phyloP scores from a whole-genome alignment of 2,113 vertebrate species.

The Triplophysa rosa region DNA sequence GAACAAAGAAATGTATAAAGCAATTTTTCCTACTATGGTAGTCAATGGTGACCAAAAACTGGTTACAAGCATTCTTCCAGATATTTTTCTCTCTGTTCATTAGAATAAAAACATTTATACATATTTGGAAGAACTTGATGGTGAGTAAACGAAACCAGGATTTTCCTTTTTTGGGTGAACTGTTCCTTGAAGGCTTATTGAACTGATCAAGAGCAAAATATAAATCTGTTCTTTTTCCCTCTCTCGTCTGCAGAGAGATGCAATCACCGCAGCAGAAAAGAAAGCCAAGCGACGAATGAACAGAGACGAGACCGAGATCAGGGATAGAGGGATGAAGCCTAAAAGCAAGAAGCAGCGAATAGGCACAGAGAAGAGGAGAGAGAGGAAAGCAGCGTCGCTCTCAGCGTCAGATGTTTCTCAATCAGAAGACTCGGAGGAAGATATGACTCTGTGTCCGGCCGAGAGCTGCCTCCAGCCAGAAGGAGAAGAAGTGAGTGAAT shows the following conservation, averaged over 20 bases:
- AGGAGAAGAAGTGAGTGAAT: constrained; percentile 89
- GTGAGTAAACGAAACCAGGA: no score
- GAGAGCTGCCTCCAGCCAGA: constrained; percentile 89
- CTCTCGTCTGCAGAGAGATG: constrained; percentile 68
- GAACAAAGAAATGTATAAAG: no score
- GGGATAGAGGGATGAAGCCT: constrained; percentile 79
- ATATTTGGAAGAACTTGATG: no score
- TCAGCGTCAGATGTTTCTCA: constrained; percentile 81
- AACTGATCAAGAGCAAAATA: background rate
- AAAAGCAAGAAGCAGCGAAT: constrained; percentile 85
- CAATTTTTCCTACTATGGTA: no score
- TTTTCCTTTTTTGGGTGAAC: no score
- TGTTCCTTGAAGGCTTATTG: no score
- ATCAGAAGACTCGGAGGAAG: constrained; percentile 91
- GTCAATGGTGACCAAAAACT: no score
- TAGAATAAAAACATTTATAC: no score
- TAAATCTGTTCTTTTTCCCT: background rate
- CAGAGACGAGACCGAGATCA: constrained; percentile 71
- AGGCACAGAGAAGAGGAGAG: constrained; percentile 71
- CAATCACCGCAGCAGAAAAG: constrained; percentile 74
- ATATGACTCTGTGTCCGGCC: constrained; percentile 90
- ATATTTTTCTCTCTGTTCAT: no score
- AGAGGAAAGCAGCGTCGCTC: constrained; percentile 72
- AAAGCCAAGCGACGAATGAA: constrained; percentile 86
- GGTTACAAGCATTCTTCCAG: no score